phyloP scores from a whole-genome alignment of 2,888 invertebrate genomes.

The Ischnura elegans region DNA sequence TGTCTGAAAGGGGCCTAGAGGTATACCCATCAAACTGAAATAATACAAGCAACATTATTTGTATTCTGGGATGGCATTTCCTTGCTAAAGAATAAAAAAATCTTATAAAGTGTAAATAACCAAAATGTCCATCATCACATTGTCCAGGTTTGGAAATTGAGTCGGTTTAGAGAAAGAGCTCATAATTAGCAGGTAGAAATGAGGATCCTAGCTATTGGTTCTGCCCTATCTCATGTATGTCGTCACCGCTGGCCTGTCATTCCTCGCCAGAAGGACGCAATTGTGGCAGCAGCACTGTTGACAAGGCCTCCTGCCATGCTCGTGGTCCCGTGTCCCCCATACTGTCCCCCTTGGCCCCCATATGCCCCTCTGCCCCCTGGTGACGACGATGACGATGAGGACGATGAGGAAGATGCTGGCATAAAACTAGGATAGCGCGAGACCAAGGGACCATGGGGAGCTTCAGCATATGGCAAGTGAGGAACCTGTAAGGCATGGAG shows the following conservation, averaged over 20 bases:
- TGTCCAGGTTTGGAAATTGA: not conserved
- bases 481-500: slow-evolving; percentile 78
- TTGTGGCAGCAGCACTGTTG: slow-evolving; percentile 89
- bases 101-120: not conserved
- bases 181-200: not conserved
- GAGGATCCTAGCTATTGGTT: not conserved
- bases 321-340: slow-evolving; percentile 70
- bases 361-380: slow-evolving; percentile 55
- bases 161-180: not conserved
- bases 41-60: not conserved
- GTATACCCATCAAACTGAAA: not conserved
- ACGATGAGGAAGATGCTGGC: slow-evolving; percentile 51
- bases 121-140: not conserved
- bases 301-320: slow-evolving; percentile 87
- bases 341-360: slow-evolving; percentile 6
- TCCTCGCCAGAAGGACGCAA: slow-evolving; percentile 90
- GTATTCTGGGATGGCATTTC: not conserved
- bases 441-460: slow-evolving; percentile 76
- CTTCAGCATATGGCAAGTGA: slow-evolving; percentile 80
- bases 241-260: slow-evolving; percentile 79
- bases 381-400: slow-evolving; percentile 46
- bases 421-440: slow-evolving; percentile 53
- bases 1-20: not conserved
- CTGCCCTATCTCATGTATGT: slow-evolving; percentile 48
- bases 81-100: not conserved